Evolutionary conservation across 2,888 invertebrate genomes (phyloP), one percentile per base, ranked within the genome.

Genomic region (Megaustenia siamemsis): DNA sequence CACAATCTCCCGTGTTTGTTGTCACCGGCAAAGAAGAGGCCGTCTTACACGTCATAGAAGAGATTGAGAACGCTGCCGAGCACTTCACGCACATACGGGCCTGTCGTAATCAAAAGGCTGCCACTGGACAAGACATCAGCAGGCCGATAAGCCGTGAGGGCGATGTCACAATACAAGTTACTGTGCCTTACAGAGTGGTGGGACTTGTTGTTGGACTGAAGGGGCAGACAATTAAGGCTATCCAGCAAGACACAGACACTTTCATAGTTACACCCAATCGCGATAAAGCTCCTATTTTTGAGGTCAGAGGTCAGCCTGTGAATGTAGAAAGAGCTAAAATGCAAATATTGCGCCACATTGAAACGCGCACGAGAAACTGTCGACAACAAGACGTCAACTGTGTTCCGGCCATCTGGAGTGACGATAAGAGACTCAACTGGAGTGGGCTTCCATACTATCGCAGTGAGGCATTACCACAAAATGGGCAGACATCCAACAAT

Each of bases 141-240:
- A 82, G 76, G 76, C 82, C 82, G 24, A 76, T 45, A 4, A 82
- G 66, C 49, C 53, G 76, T 21, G 82, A 82, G 60, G 82, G 82
- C 3, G 82, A 82, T 63, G 43, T 82, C 28, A 49, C 76, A 45
- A 45, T 98, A 93, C 98, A 98, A 95, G 95, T 95, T 35, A 97
- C 98, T 93, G 99, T 99, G 90, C 99, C 99, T 66, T 99, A 99
- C 95, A 96, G 99, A 94, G 99, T 99, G 84, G 99, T 99, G 63
- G 99, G 99, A 77, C 96, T 99, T 90, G 99, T 99, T 63, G 99
- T 99, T 79, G 99, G 99, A 0, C 99, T 99, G 83, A 99, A 99
- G 94, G 99, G 99, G 83, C 99, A 99, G 82, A 99, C 99, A 90
- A 99, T 99, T 95, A 99, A 99, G 95, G 96, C 99, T 93, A 99